Base-by-base conservation (phyloP, 2,888 invertebrate species). In the Sceliomorpha sp. region DNA sequence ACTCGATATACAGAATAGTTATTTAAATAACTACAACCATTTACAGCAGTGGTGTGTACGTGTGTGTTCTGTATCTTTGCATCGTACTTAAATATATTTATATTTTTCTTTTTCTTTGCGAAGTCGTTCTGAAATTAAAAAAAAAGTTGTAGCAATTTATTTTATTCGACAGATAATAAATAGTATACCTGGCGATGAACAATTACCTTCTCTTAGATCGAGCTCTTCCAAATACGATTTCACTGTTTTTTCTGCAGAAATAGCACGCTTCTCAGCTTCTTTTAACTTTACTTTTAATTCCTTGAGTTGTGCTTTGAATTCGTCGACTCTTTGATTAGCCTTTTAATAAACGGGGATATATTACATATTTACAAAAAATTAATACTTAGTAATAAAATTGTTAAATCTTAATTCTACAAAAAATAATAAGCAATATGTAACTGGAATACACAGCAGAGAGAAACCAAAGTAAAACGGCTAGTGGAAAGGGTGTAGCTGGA, bases 181-280 rank as follows among this genome's bases (percentile, higher is more conserved):
- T 4, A 32, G 40, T 53, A n/a, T 31, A 20, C 6, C 24, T 44
- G 13, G 39, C 10, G 24, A 32, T 37, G 8, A 8, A 42, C 20
- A 9, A 20, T 20, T 85, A 91, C 92, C 92, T 91, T 94, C 93
- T 85, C 93, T 90, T 88, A 92, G 89, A 89, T 93, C 93, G 83
- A 93, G 91, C 83, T 93, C 93, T 89, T 92, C 92, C 88, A 93
- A 92, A 82, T 93, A 89, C 85, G 93, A 92, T 88, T 92, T 92
- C 74, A 93, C 93, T 74, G 92, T 91, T 83, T 93, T 91, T 84
- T 93, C 93, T 75, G 93, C 92, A 81, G 92, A 92, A 79, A 92
- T 91, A 77, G 93, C 93, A 75, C 93, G 91, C 82, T 92, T 92
- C 88, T 93, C 93, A 87, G 80, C 81, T 15, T 82, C 79, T 55